Evolutionary conservation across 2,888 invertebrate species (phyloP).

Genomic region (Lasius fuliginosus): DNA sequence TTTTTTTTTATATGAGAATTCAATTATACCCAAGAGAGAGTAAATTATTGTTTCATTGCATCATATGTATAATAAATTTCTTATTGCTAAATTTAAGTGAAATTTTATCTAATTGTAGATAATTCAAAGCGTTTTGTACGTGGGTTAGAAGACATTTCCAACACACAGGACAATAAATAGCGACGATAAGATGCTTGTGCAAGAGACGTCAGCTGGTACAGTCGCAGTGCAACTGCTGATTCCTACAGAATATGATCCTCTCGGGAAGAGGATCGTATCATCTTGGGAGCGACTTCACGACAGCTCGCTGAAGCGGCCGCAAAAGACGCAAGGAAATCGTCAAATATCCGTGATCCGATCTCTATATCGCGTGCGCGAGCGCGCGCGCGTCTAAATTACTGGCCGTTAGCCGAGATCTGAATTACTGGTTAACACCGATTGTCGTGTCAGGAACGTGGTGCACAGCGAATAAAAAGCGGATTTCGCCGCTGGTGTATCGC

Average conservation of each 20-base stretch:
- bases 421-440: conserved; percentile 80
- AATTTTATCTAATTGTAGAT: not conserved
- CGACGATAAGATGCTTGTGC: conserved; percentile 1
- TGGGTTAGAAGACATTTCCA: not conserved
- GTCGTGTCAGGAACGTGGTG: conserved; percentile 74
- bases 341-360: conserved; percentile 70
- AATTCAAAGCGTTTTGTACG: not conserved
- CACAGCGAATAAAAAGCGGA: conserved; percentile 68
- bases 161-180: not conserved
- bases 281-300: conserved; percentile 34
- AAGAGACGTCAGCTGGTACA: conserved; percentile 7
- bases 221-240: conserved; percentile 35
- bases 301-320: not conserved
- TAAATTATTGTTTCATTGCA: not conserved
- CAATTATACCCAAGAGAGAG: not conserved
- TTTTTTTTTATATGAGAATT: not conserved
- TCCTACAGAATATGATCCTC: conserved; percentile 18
- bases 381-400: conserved; percentile 68
- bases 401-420: conserved; percentile 77
- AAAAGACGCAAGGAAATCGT: conserved; percentile 67
- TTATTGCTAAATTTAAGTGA: not conserved
- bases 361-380: conserved; percentile 64
- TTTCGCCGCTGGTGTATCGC: conserved; percentile 64
- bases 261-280: conserved; percentile 2
- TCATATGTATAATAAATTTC: not conserved